Evolutionary conservation across 2,797 vertebrate genomes (phyloP).

Genomic region (Eupleurogrammus muticus): DNA sequence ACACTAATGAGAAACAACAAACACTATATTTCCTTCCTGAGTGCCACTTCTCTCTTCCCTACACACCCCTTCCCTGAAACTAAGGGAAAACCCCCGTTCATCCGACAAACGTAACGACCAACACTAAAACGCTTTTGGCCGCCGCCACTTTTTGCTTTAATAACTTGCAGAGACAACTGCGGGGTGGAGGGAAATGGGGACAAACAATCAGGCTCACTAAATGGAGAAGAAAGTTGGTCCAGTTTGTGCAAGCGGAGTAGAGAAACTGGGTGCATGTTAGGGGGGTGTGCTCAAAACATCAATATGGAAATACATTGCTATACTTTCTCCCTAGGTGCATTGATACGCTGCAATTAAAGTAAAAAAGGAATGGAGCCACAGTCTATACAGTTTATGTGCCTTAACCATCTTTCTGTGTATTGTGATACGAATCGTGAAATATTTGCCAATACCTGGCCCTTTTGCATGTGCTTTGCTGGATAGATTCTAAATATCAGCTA

Average conservation of each 20-base stretch:
- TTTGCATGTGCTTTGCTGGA: too few relatives aligned
- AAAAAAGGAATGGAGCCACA: too few relatives aligned
- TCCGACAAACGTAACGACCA: slow-evolving; percentile 16
- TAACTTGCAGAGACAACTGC: slow-evolving; percentile 40
- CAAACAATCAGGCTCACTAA: slow-evolving; percentile 14
- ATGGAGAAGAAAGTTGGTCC: slow-evolving; percentile 7
- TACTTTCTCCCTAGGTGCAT: too few relatives aligned
- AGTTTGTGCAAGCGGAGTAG: slow-evolving; percentile 32
- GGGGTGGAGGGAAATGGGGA: slow-evolving; percentile 24
- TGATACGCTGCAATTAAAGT: too few relatives aligned
- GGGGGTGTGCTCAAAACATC: too few relatives aligned
- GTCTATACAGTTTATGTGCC: too few relatives aligned
- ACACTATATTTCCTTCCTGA: slow-evolving; percentile 67
- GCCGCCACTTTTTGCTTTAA: slow-evolving; percentile 43
- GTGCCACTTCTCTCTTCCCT: slow-evolving; percentile 33
- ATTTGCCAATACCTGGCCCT: too few relatives aligned
- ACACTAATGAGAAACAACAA: slow-evolving; percentile 57
- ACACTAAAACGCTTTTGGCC: background rate
- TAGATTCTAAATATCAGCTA: too few relatives aligned
- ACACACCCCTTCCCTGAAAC: slow-evolving; percentile 6
- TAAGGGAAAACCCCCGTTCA: slow-evolving; percentile 12
- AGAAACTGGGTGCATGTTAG: slow-evolving; percentile 2
- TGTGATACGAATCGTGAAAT: too few relatives aligned
- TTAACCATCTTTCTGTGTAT: too few relatives aligned
- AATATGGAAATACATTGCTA: too few relatives aligned